Evolutionary conservation across 2,113 vertebrate genomes (phyloP), one percentile per base, ranked within the genome.

Genomic region (Lathamus discolor): DNA sequence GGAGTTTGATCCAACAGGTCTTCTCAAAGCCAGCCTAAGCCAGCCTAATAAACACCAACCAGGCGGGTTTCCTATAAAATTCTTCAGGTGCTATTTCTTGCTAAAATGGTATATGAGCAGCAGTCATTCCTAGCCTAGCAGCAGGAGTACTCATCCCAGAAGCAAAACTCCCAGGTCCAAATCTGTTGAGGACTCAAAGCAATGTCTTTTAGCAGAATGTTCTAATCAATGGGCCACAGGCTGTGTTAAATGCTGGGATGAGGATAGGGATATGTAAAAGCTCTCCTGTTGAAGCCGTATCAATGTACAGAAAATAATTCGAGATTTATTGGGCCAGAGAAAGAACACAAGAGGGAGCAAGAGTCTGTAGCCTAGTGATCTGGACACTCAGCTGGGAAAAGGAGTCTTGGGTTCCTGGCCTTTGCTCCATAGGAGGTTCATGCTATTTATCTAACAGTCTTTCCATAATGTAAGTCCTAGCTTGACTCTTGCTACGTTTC

Each of bases 321-420:
- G 66, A 57, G 89, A 92, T 83, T 91, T 74, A 85, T 61, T 93
- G 94, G 94, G 91, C 96, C 57, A 67, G 94, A 95, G 74, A 94
- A 95, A 95, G 96, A 97, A 97, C 95, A 83, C 52, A 79, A 96
- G 95, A 96, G 95, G 96, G 94, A 97, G 95, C 67, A 95, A 96
- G 97, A 93, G 86, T 76, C 92, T 96, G 73, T 92, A 96, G 94
- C 95, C 96, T 95, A 82, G 77, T 96, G 93, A 94, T 97, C 43
- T 91, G 93, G 96, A 87, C 52, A 82, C 57, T 96, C 77, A 79
- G 89, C 41, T 94, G 84, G 86, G 89, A 87, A 94, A 94, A 84
- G 24, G 27, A 91, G 81, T 37, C 35, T 77, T 69, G 86, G 63
- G 91, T 52, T 94, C 78, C 59, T 67, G 86, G 86, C 55, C 91